phyloP scores from a whole-genome alignment of 2,797 vertebrate species.

The Potorous gilbertii region DNA sequence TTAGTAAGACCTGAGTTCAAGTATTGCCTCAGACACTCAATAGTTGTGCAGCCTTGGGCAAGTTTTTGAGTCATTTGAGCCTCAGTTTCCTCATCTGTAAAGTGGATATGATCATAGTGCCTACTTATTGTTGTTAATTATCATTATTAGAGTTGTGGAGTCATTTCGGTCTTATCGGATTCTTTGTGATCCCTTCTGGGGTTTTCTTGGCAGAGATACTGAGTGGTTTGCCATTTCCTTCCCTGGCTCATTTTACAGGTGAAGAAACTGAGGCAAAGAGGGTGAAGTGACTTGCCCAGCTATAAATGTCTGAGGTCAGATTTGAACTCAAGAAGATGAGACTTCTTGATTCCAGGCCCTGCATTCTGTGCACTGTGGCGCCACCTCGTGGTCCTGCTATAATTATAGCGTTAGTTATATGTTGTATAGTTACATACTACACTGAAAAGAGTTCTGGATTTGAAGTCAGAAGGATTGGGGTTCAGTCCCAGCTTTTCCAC shows the following conservation, averaged over 20 bases:
- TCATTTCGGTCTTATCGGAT: background rate
- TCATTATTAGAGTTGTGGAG: background rate
- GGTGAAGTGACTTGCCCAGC: background rate
- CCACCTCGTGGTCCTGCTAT: background rate
- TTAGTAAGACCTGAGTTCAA: no score
- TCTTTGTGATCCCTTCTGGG: background rate
- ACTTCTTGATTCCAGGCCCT: background rate
- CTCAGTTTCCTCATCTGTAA: no score
- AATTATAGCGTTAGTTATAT: background rate
- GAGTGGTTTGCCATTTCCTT: background rate
- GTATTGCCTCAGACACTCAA: no score
- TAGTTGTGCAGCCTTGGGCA: no score
- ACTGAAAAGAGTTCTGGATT: no score
- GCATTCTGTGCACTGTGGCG: background rate
- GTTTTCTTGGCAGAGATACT: background rate
- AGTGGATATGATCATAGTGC: no score
- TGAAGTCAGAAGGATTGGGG: no score
- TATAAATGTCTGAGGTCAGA: background rate
- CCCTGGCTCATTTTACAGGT: background rate
- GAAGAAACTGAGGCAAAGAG: background rate
- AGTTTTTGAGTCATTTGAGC: no score
- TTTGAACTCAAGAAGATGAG: background rate
- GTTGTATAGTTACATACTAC: background rate
- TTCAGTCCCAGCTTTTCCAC: no score
- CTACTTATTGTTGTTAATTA: background rate